A percentile compares a stretch with the other conserved stretches of the same genome.
These are phyloP conservation scores for Spilogale gracilis DNA, from an alignment of 2,113 vertebrate genomes.

Conservation along the genomic window DNA sequence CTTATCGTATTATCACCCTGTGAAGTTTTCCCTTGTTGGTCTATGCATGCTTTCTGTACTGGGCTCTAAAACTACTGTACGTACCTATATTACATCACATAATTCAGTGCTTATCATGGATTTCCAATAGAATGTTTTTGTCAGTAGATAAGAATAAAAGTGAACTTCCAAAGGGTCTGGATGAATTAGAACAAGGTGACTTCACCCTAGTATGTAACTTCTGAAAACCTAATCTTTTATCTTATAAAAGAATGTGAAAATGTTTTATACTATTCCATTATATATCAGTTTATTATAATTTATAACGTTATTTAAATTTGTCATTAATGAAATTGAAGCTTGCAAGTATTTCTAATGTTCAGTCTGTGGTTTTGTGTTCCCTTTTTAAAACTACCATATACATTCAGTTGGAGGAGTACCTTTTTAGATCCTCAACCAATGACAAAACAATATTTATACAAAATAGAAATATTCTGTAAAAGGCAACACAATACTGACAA, in stretches of 20 bases:
- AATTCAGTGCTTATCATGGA: neutral
- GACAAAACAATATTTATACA: constrained; percentile 3
- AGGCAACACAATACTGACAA: neutral
- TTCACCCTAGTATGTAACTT: neutral
- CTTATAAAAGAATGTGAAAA: neutral
- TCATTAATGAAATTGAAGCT: neutral
- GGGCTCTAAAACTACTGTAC: neutral
- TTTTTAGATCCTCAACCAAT: neutral
- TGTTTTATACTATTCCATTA: neutral
- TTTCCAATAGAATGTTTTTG: neutral
- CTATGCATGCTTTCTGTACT: neutral
- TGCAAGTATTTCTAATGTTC: neutral
- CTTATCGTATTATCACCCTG: neutral
- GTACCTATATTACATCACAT: neutral
- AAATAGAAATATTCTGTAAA: neutral
- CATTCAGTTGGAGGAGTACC: neutral
- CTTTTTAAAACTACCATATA: neutral
- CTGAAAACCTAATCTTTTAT: neutral
- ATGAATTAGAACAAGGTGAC: neutral
- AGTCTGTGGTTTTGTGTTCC: neutral
- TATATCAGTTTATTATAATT: neutral
- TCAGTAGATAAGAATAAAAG: neutral
- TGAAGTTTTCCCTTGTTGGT: neutral
- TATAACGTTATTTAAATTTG: neutral
- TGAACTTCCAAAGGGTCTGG: neutral